Base-by-base conservation (phyloP, 1,140 invertebrate species). In the Liolophura sinensis region DNA sequence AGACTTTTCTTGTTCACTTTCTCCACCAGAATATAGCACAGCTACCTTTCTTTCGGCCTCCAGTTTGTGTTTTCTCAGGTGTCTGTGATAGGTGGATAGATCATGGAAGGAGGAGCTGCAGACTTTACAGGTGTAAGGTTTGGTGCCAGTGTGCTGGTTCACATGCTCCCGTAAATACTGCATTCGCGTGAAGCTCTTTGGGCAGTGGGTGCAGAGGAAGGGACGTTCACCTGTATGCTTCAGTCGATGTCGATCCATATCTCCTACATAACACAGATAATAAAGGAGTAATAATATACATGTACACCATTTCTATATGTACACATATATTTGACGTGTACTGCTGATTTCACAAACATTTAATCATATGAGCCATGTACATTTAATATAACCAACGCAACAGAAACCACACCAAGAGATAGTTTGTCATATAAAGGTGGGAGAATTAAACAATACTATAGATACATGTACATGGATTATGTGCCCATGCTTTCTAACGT, bases 211-310 rank as follows among this genome's bases (percentile, higher is more conserved):
- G 69, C 83, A 85, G 20, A 72, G 64, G 69, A 77, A 85, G 15
- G 78, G 80, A 47, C 76, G 73, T 47, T 77, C 73, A 20, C 82
- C 76, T 7, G 79, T 82, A 68, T 83, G 81, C 54, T 76, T 78
- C 27, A 73, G 54, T 47, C 69, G 58, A 61, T 83, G 81, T 31
- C 85, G 64, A 4, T 96, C 97, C 48, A 99, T 88, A 84, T 99
- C 97, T 86, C 98, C 97, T 60, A 93, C 93, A 72, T 73, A 52
- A 56, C 25, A 50, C 31, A 22, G 48, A 49, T 55, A 22, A 52
- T 16, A 54, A 54, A 54, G 3, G 7, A 12, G 24, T n/a, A 4
- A 54, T 12, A 3, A n/a, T 24, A 12, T 12, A 20, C 51, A 54
- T 20, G 12, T 5, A 20, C 12, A 24, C n/a, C n/a, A 20, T 24